These are phyloP conservation scores for Oscheius sp. DNA, from an alignment of 2,888 invertebrate species.

Conservation along the genomic window DNA sequence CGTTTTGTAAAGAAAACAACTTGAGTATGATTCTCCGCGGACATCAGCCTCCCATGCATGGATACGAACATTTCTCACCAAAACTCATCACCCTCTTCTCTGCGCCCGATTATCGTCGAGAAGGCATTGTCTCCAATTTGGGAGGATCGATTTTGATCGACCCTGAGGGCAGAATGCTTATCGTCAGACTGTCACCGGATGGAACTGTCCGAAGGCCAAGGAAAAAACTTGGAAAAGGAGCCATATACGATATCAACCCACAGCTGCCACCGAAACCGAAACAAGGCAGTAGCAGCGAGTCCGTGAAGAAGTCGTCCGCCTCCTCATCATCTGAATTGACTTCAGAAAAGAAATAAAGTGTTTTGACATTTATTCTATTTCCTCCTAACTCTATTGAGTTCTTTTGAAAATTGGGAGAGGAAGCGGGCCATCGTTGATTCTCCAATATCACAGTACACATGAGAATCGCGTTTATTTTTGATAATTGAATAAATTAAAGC, in stretches of 20 bases:
- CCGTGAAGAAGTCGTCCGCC: too few species aligned
- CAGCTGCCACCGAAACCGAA: too few species aligned
- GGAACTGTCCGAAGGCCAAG: neutral
- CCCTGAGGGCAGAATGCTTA: slow-evolving; percentile 1
- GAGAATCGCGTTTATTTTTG: neutral
- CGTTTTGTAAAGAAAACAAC: neutral
- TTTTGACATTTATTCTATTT: too few species aligned
- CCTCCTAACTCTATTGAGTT: too few species aligned
- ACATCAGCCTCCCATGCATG: slow-evolving; percentile 23
- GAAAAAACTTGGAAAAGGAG: neutral
- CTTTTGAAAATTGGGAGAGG: too few species aligned
- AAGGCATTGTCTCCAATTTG: neutral
- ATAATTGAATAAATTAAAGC: neutral
- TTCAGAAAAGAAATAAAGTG: too few species aligned
- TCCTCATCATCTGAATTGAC: too few species aligned
- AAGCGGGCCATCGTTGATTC: too few species aligned
- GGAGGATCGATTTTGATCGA: slow-evolving; percentile 7
- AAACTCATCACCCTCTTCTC: slow-evolving; percentile 18
- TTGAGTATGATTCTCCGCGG: slow-evolving; percentile 10
- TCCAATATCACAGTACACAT: too few species aligned
- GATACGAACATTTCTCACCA: slow-evolving; percentile 8
- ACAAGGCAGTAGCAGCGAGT: too few species aligned
- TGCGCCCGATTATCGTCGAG: slow-evolving; percentile 8
- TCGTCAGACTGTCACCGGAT: slow-evolving; percentile 8
- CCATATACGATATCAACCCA: too few species aligned